A percentile compares a stretch with the other conserved stretches of the same genome.
phyloP scores from a whole-genome alignment of 2,888 invertebrate genomes.

The Thymelicus sylvestris region DNA sequence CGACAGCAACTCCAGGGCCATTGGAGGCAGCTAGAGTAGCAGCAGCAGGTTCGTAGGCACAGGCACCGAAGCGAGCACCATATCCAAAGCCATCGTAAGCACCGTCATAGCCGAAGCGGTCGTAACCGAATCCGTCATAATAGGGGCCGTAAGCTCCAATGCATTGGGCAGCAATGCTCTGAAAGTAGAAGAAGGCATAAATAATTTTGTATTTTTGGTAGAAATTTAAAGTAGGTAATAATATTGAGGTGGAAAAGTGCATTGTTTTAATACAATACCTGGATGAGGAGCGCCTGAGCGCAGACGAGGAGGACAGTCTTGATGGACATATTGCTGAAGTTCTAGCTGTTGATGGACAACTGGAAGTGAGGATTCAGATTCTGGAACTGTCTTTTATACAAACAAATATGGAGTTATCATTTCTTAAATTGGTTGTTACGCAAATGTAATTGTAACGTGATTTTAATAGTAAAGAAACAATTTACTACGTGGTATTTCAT shows the following conservation, averaged over 20 bases:
- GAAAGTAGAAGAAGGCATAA: not conserved
- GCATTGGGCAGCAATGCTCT: constrained; percentile 38
- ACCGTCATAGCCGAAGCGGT: constrained; percentile 4
- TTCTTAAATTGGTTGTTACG: not conserved
- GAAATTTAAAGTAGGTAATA: too few relatives aligned
- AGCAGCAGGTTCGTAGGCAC: constrained; percentile 37
- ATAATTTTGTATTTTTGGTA: too few relatives aligned
- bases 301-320: constrained; percentile 50
- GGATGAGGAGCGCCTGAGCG: constrained; percentile 50
- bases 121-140: not conserved
- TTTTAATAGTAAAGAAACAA: too few relatives aligned
- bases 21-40: constrained; percentile 43
- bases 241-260: too few relatives aligned
- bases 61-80: constrained; percentile 29
- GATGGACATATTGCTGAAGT: constrained; percentile 47
- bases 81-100: constrained; percentile 5
- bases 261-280: constrained; percentile 44
- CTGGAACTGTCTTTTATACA: not conserved
- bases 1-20: constrained; percentile 42
- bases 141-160: constrained; percentile 11
- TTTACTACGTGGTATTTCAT: too few relatives aligned
- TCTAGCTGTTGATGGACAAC: not conserved
- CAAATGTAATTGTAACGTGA: too few relatives aligned
- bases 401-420: not conserved
- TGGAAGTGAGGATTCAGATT: not conserved